These are phyloP conservation scores for Eucera pruinosa DNA, from an alignment of 2,888 invertebrate species.

Conservation along the genomic window DNA sequence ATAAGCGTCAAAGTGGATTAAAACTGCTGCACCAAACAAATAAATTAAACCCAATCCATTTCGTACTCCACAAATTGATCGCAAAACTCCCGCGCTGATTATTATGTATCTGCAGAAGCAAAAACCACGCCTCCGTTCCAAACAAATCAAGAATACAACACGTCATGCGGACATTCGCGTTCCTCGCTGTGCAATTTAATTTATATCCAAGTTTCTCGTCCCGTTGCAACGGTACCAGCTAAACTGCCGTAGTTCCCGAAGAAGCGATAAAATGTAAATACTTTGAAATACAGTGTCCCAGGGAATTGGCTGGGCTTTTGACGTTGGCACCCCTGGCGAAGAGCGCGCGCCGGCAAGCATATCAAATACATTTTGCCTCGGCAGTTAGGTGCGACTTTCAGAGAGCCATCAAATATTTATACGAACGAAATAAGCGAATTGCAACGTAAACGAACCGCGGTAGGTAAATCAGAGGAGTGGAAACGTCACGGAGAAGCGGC, in stretches of 20 bases:
- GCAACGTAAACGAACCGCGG: slow-evolving; percentile 73
- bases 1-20: no score
- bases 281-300: slow-evolving; percentile 74
- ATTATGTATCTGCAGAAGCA: no score
- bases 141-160: no score
- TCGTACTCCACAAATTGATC: no score
- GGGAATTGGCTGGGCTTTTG: slow-evolving; percentile 69
- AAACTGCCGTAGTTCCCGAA: slow-evolving; percentile 70
- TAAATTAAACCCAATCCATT: no score
- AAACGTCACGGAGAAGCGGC: slow-evolving; percentile 43
- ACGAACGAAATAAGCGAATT: slow-evolving; percentile 76
- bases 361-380: slow-evolving; percentile 66
- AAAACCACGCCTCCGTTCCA: no score
- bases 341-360: slow-evolving; percentile 60
- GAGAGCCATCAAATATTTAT: slow-evolving; percentile 78
- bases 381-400: slow-evolving; percentile 69
- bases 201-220: slow-evolving; percentile 50
- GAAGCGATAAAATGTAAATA: slow-evolving; percentile 75
- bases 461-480: slow-evolving; percentile 70
- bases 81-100: no score
- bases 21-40: no score
- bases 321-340: slow-evolving; percentile 33
- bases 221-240: slow-evolving; percentile 42
- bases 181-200: slow-evolving; percentile 38
- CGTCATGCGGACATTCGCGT: no score